Evolutionary conservation across 2,113 vertebrate species (phyloP), one percentile per base, ranked within the genome.

Genomic region (Bujurquina vittata): DNA sequence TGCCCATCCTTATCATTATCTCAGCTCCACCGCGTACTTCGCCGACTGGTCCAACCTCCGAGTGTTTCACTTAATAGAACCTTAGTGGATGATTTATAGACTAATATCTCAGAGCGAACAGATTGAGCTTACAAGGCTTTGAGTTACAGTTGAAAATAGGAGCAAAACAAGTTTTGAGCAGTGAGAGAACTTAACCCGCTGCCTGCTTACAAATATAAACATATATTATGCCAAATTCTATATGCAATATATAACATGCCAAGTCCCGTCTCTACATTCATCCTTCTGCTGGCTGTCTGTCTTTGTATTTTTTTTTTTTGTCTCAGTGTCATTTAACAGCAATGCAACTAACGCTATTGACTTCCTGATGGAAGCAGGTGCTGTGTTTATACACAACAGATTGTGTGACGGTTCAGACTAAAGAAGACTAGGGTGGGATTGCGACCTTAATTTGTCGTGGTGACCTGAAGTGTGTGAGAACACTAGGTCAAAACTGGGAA

Each of bases 1-100:
- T 78, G 20, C 35, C 54, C 35, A 59, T 73, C 52, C 61, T 20
- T 29, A 75, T 80, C 59, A 75, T 88, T n/a, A 75, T 72, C 55
- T 80, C 57, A 82, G 81, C 74, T 56, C 26, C 75, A 33, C 62
- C 63, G 46, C 43, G 78, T 63, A 74, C 11, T 75, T 57, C 46
- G 58, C 43, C 69, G 69, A 87, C 74, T 46, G 33, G 58, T 78
- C 73, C 1, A 10, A 29, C 75, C 52, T 33, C 17, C 57, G 61
- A 26, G 49, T 20, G 56, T 62, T 84, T 40, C 55, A 73, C 62
- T 73, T 73, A 58, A 37, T 52, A 2, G 3, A 78, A 49, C 11
- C 9, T 77, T 31, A 12, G 43, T 7, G 58, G 60, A 12, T 69
- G 61, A 55, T 79, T 67, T 81, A 54, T 43, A 43, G 55, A 35